phyloP scores from a whole-genome alignment of 2,113 vertebrate species.

The Aphelocoma coerulescens region DNA sequence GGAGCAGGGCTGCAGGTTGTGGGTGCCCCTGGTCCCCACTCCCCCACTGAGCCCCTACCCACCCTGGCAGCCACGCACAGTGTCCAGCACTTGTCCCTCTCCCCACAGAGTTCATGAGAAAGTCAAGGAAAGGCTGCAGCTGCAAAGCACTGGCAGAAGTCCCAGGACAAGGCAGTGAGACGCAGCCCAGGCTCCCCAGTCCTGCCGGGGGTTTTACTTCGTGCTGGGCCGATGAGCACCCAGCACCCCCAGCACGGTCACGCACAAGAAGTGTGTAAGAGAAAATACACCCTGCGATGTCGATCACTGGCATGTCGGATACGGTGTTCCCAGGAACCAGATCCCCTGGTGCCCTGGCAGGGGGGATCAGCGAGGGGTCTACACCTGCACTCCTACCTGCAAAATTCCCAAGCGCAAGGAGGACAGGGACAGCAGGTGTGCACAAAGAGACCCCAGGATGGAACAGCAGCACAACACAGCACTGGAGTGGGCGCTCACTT shows the following conservation, averaged over 20 bases:
- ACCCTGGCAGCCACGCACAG: not conserved
- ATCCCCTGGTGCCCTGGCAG: not conserved
- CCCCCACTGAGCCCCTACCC: not conserved
- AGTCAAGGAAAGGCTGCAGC: not conserved
- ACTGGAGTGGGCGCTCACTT: accelerated
- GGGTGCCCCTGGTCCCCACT: accelerated
- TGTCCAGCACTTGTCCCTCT: not conserved
- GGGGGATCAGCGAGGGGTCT: not conserved
- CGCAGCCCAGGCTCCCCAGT: not conserved
- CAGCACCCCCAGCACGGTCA: accelerated
- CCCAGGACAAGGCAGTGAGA: not conserved
- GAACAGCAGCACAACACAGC: not conserved
- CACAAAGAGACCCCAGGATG: accelerated
- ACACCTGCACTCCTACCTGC: not conserved
- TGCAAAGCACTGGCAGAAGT: not conserved
- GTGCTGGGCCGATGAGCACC: not conserved
- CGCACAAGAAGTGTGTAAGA: not conserved
- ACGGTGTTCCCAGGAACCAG: not conserved
- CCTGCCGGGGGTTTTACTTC: not conserved
- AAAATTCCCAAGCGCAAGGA: accelerated
- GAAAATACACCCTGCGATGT: not conserved
- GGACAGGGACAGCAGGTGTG: accelerated
- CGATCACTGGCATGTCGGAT: not conserved
- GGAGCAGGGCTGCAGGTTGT: accelerated
- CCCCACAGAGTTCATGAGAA: not conserved